phyloP scores from a whole-genome alignment of 1,140 invertebrate genomes.

The Hylyphantes graminicola region DNA sequence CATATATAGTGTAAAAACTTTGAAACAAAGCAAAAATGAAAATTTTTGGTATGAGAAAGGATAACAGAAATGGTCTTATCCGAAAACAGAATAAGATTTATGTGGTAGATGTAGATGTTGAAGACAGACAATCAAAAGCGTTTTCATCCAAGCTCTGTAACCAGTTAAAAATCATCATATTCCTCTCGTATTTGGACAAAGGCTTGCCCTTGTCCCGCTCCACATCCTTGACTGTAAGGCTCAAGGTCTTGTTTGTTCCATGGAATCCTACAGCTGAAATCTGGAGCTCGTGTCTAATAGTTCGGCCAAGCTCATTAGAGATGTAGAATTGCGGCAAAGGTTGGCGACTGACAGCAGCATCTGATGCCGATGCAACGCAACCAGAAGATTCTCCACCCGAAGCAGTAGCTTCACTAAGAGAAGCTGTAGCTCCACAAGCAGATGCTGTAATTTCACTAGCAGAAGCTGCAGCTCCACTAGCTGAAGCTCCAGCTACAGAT shows the following conservation, averaged over 20 bases:
- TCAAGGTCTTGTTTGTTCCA: constrained; percentile 56
- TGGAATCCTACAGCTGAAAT: constrained; percentile 53
- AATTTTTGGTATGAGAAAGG: no score
- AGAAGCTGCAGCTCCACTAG: constrained; percentile 15
- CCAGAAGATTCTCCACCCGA: constrained; percentile 31
- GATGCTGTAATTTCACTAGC: not conserved
- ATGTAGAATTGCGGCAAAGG: constrained; percentile 56
- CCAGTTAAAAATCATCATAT: constrained; percentile 95
- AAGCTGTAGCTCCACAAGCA: not conserved
- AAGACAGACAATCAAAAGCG: constrained; percentile 68
- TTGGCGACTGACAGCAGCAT: not conserved
- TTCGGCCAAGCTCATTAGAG: constrained; percentile 39
- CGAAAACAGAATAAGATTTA: no score
- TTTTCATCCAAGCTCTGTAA: constrained; percentile 83
- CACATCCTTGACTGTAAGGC: constrained; percentile 80
- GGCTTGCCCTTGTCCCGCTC: constrained; percentile 84
- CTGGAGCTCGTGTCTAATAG: constrained; percentile 47
- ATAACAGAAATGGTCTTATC: no score
- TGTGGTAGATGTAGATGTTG: not conserved
- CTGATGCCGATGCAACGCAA: not conserved
- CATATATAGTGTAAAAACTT: no score
- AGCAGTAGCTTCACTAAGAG: not conserved
- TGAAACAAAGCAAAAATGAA: no score
- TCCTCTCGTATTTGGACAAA: constrained; percentile 85
- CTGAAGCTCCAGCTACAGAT: constrained; percentile 18